These are phyloP conservation scores for Electrophaes corylata DNA, from an alignment of 2,888 invertebrate genomes.

Conservation along the genomic window DNA sequence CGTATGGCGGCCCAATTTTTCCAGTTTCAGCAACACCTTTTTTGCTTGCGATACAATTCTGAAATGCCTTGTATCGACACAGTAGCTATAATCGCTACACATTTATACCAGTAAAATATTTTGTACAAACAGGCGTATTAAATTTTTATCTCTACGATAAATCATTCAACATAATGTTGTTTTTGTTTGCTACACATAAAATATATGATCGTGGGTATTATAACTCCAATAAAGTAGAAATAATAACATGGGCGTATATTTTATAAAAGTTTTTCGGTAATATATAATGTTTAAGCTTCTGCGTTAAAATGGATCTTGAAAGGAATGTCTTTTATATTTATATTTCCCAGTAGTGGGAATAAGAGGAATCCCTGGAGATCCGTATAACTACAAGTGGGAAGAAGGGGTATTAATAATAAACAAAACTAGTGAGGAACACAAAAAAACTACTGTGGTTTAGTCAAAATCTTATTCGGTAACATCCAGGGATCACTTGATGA, in stretches of 20 bases:
- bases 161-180: slow-evolving; percentile 48
- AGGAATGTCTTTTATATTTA: no score
- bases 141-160: slow-evolving; percentile 51
- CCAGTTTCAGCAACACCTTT: not conserved
- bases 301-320: not conserved
- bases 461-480: no score
- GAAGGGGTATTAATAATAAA: no score
- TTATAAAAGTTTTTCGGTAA: slow-evolving; percentile 8
- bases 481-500: no score
- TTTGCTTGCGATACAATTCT: no score
- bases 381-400: no score
- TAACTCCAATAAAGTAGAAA: slow-evolving; percentile 24
- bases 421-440: no score
- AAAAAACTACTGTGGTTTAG: no score
- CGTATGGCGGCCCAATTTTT: no score
- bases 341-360: no score
- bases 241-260: slow-evolving; percentile 18
- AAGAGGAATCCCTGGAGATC: no score
- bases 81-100: slow-evolving; percentile 2
- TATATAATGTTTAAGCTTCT: not conserved
- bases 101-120: slow-evolving; percentile 42
- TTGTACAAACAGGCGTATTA: slow-evolving; percentile 33
- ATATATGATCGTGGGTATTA: slow-evolving; percentile 29
- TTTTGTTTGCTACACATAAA: slow-evolving; percentile 45
- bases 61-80: slow-evolving; percentile 1